Conservation (phyloP, 2,888 invertebrate species). For the Thymelicus acteon region DNA sequence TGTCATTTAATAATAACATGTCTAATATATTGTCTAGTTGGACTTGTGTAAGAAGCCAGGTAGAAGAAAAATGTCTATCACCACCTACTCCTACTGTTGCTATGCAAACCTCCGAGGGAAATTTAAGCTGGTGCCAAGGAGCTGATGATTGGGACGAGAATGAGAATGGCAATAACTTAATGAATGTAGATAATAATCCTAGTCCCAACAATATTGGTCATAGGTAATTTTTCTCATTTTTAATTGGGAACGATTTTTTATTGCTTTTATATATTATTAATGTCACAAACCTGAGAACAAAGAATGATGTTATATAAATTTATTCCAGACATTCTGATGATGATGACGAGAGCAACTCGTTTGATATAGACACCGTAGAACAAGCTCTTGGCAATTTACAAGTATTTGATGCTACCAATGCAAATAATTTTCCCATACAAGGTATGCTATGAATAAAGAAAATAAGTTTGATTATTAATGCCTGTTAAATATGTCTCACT, state of each 20-base stretch:
- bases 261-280: too few relatives aligned
- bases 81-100: slow-evolving; percentile 55
- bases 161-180: slow-evolving; percentile 86
- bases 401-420: slow-evolving; percentile 84
- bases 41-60: slow-evolving; percentile 91
- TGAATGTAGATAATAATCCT: slow-evolving; percentile 84
- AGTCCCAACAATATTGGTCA: slow-evolving; percentile 69
- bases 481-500: too few relatives aligned
- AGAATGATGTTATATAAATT: background rate
- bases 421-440: slow-evolving; percentile 79
- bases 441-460: slow-evolving; percentile 52
- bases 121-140: slow-evolving; percentile 89
- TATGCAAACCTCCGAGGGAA: slow-evolving; percentile 65
- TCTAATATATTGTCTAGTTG: slow-evolving; percentile 85
- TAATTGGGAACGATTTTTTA: background rate
- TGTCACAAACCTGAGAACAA: too few relatives aligned
- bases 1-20: background rate
- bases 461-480: too few relatives aligned
- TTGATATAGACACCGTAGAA: slow-evolving; percentile 83
- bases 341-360: slow-evolving; percentile 86
- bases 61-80: slow-evolving; percentile 81
- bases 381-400: slow-evolving; percentile 83
- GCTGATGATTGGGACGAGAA: slow-evolving; percentile 90
- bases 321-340: slow-evolving; percentile 79
- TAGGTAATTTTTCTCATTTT: slow-evolving; percentile 67